phyloP scores from a whole-genome alignment of 2,888 invertebrate genomes.

The Torymus aiolomorphi region DNA sequence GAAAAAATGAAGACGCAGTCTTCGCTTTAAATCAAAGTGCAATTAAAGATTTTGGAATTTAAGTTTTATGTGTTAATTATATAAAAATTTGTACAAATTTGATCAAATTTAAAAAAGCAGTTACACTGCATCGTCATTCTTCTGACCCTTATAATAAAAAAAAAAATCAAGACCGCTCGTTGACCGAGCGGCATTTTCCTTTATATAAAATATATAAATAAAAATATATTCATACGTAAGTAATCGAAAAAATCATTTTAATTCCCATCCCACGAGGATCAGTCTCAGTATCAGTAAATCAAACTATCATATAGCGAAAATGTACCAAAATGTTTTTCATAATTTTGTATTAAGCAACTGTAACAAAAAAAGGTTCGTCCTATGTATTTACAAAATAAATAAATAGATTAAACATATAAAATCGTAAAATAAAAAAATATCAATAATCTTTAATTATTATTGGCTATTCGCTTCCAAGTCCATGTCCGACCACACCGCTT shows the following conservation, averaged over 20 bases:
- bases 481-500: conserved; percentile 80
- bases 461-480: conserved; percentile 78
- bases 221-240: conserved; percentile 42
- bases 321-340: conserved; percentile 52
- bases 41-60: conserved; percentile 50
- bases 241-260: conserved; percentile 28
- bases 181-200: conserved; percentile 51
- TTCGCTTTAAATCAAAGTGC: conserved; percentile 51
- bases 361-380: conserved; percentile 52
- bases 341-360: conserved; percentile 53
- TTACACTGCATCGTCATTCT: conserved; percentile 3
- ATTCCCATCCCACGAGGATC: conserved; percentile 21
- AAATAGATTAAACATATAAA: conserved; percentile 51
- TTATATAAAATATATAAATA: conserved; percentile 52
- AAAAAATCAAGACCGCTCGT: conserved; percentile 45
- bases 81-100: conserved; percentile 35
- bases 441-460: conserved; percentile 60
- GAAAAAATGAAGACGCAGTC: conserved; percentile 25
- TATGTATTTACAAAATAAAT: conserved; percentile 57
- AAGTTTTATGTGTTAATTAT: conserved; percentile 29
- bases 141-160: conserved; percentile 20
- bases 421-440: conserved; percentile 43
- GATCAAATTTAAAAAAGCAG: conserved; percentile 45
- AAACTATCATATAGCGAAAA: conserved; percentile 33
- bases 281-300: conserved; percentile 38